phyloP scores from a whole-genome alignment of 1,140 invertebrate species.

The Halictus rubicundus region DNA sequence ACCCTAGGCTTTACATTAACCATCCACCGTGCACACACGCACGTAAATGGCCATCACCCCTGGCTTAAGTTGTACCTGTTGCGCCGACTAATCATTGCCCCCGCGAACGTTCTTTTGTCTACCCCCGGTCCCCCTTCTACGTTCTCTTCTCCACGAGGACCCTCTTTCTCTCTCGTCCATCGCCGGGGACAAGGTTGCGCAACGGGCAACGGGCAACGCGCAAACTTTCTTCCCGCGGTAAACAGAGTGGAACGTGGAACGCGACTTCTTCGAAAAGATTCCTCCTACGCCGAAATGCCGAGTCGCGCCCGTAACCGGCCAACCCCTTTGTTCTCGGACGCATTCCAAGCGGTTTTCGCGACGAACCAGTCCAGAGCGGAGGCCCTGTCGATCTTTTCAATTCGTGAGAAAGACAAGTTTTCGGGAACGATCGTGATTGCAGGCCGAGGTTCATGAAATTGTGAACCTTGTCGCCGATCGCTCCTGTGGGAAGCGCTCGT shows the following conservation, averaged over 20 bases:
- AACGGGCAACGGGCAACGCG: slow-evolving; percentile 40
- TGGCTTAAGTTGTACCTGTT: slow-evolving; percentile 67
- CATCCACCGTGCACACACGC: slow-evolving; percentile 68
- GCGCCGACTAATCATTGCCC: slow-evolving; percentile 66
- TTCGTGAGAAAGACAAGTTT: too few relatives aligned
- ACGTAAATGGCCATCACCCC: slow-evolving; percentile 60
- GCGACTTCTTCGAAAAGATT: slow-evolving; percentile 20
- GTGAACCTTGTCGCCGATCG: too few relatives aligned
- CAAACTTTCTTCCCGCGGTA: slow-evolving; percentile 36
- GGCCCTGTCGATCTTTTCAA: neutral
- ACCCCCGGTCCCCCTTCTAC: slow-evolving; percentile 7
- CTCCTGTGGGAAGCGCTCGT: too few relatives aligned
- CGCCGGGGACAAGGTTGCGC: slow-evolving; percentile 43
- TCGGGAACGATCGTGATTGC: too few relatives aligned
- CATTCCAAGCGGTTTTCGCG: neutral
- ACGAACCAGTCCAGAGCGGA: slow-evolving; percentile 12
- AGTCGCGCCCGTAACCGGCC: neutral
- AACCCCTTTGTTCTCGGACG: slow-evolving; percentile 3
- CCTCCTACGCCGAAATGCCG: neutral
- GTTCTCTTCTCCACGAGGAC: slow-evolving; percentile 14
- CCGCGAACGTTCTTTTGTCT: slow-evolving; percentile 42
- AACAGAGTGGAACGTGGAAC: slow-evolving; percentile 66
- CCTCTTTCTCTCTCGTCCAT: slow-evolving; percentile 5
- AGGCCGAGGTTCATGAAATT: too few relatives aligned
- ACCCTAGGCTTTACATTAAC: slow-evolving; percentile 77